Evolutionary conservation across 2,797 vertebrate genomes (phyloP).

Genomic region (Melanotaenia pygmaea): DNA sequence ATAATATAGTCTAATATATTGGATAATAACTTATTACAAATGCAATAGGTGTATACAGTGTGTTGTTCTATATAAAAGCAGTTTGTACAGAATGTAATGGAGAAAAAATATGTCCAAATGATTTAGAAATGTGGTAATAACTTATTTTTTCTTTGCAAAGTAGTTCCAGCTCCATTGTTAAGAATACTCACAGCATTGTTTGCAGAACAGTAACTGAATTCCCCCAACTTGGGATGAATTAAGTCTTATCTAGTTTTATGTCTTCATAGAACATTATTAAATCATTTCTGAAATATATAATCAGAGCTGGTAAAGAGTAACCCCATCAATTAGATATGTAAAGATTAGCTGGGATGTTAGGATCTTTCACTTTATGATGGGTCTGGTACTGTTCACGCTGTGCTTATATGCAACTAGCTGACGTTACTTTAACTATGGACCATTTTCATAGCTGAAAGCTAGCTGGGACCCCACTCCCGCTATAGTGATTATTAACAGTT

Average conservation of each 20-base stretch:
- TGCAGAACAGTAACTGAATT: neutral
- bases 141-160: neutral
- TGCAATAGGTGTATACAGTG: neutral
- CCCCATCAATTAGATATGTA: neutral
- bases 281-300: neutral
- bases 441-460: too few species aligned
- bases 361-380: too few species aligned
- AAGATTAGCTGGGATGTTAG: too few species aligned
- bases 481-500: too few species aligned
- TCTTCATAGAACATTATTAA: neutral
- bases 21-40: too few species aligned
- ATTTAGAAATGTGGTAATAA: neutral
- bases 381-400: too few species aligned
- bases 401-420: too few species aligned
- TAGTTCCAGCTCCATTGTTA: neutral
- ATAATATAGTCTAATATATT: too few species aligned
- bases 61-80: neutral
- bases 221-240: too few species aligned
- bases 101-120: neutral
- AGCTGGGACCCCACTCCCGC: too few species aligned
- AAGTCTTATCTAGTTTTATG: neutral
- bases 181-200: neutral
- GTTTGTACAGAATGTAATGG: neutral
- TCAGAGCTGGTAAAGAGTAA: neutral
- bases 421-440: too few species aligned